Base-by-base conservation (phyloP, 35 echinoderm and acorn worm genomes). In the Hemicentrotus pulcherrimus region DNA sequence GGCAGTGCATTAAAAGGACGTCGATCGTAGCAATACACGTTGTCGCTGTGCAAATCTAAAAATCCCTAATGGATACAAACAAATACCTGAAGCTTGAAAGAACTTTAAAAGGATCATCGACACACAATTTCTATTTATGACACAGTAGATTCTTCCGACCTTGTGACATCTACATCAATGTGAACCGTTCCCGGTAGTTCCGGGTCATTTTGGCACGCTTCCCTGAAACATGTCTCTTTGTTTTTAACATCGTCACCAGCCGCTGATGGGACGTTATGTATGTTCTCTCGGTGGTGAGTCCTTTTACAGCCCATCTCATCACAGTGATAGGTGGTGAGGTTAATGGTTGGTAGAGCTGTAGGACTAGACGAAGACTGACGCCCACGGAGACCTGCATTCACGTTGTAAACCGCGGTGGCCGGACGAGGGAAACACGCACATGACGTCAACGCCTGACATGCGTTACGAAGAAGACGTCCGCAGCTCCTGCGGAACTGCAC, bases 401-500 rank as follows among this genome's bases (percentile, higher is more conserved):
- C 33, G 88, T 58, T 48, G 91, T 58, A 46, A 32, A 47, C 48
- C 47, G 47, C 11, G n/a, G 45, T 58, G 48, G 30, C 1, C 16
- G 46, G 4, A n/a, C 30, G 45, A 31, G n/a, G 16, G 48, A 18
- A 58, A 93, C 45, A 47, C 11, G 46, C n/a, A 14, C n/a, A 47
- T n/a, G 91, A 93, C 91, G 48, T 93, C 4, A 93, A 14, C 46
- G 13, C 48, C 91, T 14, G 9, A 31, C 16, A 31, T 22, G 11
- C 16, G 9, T 93, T 58, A 47, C 91, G 46, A 6, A 93, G n/a
- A 31, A 93, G 47, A 31, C 91, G 91, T 58, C 46, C 91, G 46
- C 91, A 93, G 48, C 91, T 93, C 46, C 48, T 93, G 11, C 91
- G 91, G n/a, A 93, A 93, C 91, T 50, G 91, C 30, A 31, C 15